Percentiles rank a stretch among this genome's conserved stretches.
phyloP scores from a whole-genome alignment of 2,113 vertebrate species.

The Apeltes quadracus region DNA sequence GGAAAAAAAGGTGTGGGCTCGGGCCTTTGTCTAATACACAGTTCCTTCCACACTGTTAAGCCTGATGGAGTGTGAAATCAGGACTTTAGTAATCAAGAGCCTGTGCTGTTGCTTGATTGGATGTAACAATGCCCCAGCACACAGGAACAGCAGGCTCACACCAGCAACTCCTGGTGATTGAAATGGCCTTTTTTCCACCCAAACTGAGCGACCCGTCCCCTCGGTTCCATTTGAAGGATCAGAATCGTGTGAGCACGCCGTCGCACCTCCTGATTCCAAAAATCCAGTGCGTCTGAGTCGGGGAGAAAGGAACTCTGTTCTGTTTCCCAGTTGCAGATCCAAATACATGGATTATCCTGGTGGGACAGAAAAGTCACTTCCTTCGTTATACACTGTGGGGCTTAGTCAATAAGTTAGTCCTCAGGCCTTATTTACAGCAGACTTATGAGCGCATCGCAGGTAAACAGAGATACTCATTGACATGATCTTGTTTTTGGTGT shows the following conservation, averaged over 20 bases:
- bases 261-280: conserved; percentile 42
- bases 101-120: conserved; percentile 51
- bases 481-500: no score
- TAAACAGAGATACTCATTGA: neutral
- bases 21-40: conserved; percentile 29
- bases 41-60: conserved; percentile 29
- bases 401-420: no score
- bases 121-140: conserved; percentile 48
- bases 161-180: conserved; percentile 44
- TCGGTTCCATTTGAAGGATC: conserved; percentile 43
- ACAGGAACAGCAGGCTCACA: conserved; percentile 37
- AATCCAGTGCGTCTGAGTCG: conserved; percentile 31
- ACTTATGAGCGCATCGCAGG: neutral
- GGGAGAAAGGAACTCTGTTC: conserved; percentile 21
- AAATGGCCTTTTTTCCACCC: conserved; percentile 38
- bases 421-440: neutral
- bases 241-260: conserved; percentile 35
- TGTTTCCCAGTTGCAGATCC: conserved; percentile 2
- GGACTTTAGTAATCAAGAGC: conserved; percentile 56
- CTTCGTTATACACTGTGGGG: no score
- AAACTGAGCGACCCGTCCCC: conserved; percentile 17
- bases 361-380: conserved; percentile 11
- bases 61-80: conserved; percentile 48
- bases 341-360: neutral
- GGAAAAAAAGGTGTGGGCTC: conserved; percentile 21